Conservation (phyloP, 2,113 vertebrate genomes). For the Thalassarche chlororhynchos region DNA sequence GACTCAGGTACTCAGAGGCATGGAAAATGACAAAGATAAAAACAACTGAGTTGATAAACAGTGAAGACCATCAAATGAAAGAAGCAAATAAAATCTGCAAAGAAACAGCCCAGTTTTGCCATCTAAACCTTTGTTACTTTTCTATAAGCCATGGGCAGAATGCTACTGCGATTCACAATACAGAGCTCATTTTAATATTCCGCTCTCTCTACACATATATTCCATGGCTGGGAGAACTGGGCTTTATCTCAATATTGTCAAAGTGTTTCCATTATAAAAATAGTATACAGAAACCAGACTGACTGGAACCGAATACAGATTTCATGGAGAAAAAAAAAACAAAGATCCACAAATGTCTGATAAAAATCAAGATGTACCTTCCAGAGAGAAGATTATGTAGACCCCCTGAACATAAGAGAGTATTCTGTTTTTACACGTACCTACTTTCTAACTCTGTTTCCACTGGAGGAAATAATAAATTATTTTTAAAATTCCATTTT, state of each 20-base stretch:
- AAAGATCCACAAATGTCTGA: background rate
- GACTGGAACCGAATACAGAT: background rate
- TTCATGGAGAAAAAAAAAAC: background rate
- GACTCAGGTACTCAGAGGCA: background rate
- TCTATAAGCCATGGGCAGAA: background rate
- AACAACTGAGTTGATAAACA: background rate
- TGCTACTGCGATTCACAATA: background rate
- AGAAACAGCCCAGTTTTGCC: background rate
- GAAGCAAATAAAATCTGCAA: background rate
- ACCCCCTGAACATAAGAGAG: background rate
- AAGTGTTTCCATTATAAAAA: background rate
- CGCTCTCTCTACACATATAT: background rate
- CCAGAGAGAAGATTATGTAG: background rate
- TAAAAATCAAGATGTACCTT: background rate
- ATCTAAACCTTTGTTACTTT: background rate
- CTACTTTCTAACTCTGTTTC: background rate
- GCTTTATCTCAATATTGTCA: background rate
- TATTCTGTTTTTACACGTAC: background rate
- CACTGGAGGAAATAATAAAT: background rate
- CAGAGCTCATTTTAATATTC: background rate
- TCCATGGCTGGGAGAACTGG: background rate
- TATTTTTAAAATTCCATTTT: background rate
- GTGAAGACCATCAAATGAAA: background rate
- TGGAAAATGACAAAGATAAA: conserved; percentile 41
- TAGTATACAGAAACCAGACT: background rate